These are phyloP conservation scores for Pygmarrhopalites habei DNA, from an alignment of 1,140 invertebrate genomes.

Conservation along the genomic window DNA sequence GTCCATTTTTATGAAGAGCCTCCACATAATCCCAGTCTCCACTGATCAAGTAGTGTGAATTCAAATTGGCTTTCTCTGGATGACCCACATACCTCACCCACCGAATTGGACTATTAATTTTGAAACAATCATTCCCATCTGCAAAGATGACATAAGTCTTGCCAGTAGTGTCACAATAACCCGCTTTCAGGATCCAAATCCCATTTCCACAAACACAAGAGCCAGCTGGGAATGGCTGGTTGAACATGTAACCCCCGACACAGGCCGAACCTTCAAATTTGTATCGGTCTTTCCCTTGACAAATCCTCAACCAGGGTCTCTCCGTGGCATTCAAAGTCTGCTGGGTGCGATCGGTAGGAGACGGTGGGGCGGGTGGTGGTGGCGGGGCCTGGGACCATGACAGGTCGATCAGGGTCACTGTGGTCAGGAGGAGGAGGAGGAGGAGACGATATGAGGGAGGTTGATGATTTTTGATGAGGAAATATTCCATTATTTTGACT, in stretches of 20 bases:
- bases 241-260: slow-evolving; percentile 2
- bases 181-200: slow-evolving; percentile 6
- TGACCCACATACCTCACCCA: slow-evolving; percentile 1
- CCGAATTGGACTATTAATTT: neutral
- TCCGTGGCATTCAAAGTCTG: neutral
- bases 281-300: neutral
- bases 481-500: too few species aligned
- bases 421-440: too few species aligned
- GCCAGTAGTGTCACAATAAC: neutral
- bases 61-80: neutral
- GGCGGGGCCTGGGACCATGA: too few species aligned
- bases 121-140: slow-evolving; percentile 4
- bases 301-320: neutral
- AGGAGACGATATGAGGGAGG: too few species aligned
- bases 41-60: neutral
- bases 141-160: neutral
- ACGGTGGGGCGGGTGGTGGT: neutral
- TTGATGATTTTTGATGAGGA: too few species aligned
- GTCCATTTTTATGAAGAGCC: neutral
- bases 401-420: too few species aligned
- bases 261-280: neutral
- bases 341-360: too few species aligned
- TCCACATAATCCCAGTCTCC: neutral
- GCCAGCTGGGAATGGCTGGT: neutral
- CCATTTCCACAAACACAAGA: slow-evolving; percentile 8